Evolutionary conservation across 2,888 invertebrate species (phyloP).

Genomic region (Harpalus rubripes): DNA sequence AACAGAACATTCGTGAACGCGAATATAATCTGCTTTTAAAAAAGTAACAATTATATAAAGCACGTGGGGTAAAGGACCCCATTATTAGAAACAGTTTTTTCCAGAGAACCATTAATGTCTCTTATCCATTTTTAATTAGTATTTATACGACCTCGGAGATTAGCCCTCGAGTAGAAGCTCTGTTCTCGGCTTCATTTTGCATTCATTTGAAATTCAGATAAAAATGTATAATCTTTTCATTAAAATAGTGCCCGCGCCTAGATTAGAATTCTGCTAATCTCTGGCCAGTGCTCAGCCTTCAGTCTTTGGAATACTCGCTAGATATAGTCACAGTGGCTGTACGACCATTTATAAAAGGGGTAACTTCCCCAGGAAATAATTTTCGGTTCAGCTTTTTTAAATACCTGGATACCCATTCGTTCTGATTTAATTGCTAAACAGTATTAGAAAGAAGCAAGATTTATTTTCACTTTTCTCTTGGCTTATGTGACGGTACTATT

Average conservation of each 20-base stretch:
- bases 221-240: constrained; percentile 64
- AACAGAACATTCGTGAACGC: constrained; percentile 47
- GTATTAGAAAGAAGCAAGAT: constrained; percentile 2
- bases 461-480: neutral
- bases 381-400: neutral
- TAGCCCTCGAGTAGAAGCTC: constrained; percentile 35
- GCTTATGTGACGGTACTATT: neutral
- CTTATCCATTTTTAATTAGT: constrained; percentile 65
- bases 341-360: neutral
- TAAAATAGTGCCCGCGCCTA: constrained; percentile 60
- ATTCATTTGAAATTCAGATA: constrained; percentile 64
- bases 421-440: neutral
- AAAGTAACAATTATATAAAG: constrained; percentile 61
- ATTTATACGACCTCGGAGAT: constrained; percentile 61
- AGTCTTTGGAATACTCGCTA: neutral
- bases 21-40: constrained; percentile 58
- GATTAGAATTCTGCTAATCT: constrained; percentile 53
- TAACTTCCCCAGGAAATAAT: neutral
- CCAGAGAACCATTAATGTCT: constrained; percentile 60
- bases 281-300: constrained; percentile 31
- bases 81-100: constrained; percentile 60
- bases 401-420: neutral
- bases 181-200: constrained; percentile 55
- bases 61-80: constrained; percentile 59
- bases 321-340: neutral